Evolutionary conservation across 1,140 invertebrate genomes (phyloP), one percentile per base, ranked within the genome.

Genomic region (Atopsyche davidsoni): DNA sequence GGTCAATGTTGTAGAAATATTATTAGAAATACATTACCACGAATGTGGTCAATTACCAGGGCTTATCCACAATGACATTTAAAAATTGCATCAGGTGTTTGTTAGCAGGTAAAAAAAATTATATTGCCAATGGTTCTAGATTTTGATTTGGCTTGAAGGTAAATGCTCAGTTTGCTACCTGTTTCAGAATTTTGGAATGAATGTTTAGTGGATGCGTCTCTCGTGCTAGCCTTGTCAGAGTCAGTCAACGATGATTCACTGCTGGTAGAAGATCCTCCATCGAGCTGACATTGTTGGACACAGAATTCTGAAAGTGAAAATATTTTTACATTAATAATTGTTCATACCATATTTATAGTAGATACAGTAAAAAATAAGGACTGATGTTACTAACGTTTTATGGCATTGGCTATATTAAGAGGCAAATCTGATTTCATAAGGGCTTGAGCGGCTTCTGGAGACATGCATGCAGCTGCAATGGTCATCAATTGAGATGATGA

Each of bases 381-480:
- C 4, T 21, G 18, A 32, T n/a, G n/a, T 39, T 9, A 42, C 49
- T 31, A 19, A 72, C 69, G 63, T 22, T 63, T 46, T 28, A 70
- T 56, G 17, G 68, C 65, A 17, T 57, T 48, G n/a, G 68, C 62
- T 34, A 69, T 58, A 14, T 64, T 65, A 11, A 46, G 43, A 3
- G 86, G 86, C 47, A 93, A 74, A 31, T 83, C 80, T 1, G 84
- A 89, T 63, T 86, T 80, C 21, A 92, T 76, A 31, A 92, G 70
- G 59, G 85, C 81, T 46, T 79, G 77, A 38, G 87, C 82, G 31
- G 85, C 83, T 16, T 79, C 75, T 1, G 83, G 78, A 3, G 88
- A 92, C 64, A 89, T 81, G 52, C 86, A 84, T 2, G 83, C 82
- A 31, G 82, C 70, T 4, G 87, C 86, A 9, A 90, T 73, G 2